These are phyloP conservation scores for Brachionus paranguensis DNA, from an alignment of 1,140 invertebrate genomes.

Conservation along the genomic window DNA sequence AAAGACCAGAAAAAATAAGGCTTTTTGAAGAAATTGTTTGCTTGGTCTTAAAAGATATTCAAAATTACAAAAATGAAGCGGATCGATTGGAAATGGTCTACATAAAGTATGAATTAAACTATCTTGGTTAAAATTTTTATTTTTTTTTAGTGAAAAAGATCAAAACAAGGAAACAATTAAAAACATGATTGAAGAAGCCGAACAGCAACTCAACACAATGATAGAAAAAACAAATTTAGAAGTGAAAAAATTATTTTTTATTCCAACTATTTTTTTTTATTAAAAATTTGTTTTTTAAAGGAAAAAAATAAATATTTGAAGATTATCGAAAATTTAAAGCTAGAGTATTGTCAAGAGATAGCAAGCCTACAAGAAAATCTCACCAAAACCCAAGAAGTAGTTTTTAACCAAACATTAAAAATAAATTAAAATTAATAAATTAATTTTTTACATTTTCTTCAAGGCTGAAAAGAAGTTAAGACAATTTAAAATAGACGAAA, in stretches of 20 bases:
- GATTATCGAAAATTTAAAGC: background rate
- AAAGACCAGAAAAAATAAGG: background rate
- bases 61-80: background rate
- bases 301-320: constrained; percentile 1
- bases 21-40: constrained; percentile 34
- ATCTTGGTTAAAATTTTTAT: too few relatives aligned
- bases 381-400: background rate
- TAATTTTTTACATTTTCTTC: background rate
- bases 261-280: background rate
- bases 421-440: too few relatives aligned
- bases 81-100: background rate
- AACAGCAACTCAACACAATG: background rate
- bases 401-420: background rate
- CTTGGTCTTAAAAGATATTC: background rate
- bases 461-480: background rate
- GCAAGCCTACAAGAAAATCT: background rate
- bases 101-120: background rate
- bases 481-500: background rate
- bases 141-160: constrained; percentile 13
- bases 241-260: background rate
- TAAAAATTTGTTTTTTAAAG: background rate
- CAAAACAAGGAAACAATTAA: constrained; percentile 10
- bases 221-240: background rate
- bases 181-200: constrained; percentile 36
- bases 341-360: background rate